A percentile compares a stretch with the other conserved stretches of the same genome.
Evolutionary conservation across 2,888 invertebrate genomes (phyloP).

Genomic region (Escarpia spicata): DNA sequence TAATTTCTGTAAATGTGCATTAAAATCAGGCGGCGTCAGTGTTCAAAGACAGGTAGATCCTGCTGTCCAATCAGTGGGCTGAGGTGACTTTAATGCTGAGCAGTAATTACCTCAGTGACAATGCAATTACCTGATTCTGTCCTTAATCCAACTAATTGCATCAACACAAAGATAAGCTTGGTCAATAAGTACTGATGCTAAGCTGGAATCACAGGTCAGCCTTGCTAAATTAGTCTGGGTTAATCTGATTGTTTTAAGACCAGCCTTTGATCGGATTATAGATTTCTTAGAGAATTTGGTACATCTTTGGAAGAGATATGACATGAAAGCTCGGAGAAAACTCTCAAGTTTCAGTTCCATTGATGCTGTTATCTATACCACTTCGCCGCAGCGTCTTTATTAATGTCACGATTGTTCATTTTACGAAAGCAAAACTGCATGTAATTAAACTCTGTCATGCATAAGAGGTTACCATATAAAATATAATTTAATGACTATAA

Average conservation of each 20-base stretch:
- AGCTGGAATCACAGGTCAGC: neutral
- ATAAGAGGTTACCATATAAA: too few relatives aligned
- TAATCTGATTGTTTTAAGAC: neutral
- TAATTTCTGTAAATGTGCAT: neutral
- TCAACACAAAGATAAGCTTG: neutral
- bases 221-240: neutral
- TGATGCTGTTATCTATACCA: neutral
- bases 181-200: neutral
- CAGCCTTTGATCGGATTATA: neutral
- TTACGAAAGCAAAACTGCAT: neutral
- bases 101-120: neutral
- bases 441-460: neutral
- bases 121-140: neutral
- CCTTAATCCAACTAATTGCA: neutral
- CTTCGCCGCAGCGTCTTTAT: neutral
- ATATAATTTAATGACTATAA: neutral
- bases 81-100: neutral
- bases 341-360: neutral
- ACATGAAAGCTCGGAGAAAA: neutral
- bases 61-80: neutral
- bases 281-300: neutral
- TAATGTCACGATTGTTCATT: neutral
- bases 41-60: slow-evolving; percentile 1
- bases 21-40: neutral
- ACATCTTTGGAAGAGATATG: neutral